Conservation (phyloP, 2,113 vertebrate species). For the Gallinago jamesoni region DNA sequence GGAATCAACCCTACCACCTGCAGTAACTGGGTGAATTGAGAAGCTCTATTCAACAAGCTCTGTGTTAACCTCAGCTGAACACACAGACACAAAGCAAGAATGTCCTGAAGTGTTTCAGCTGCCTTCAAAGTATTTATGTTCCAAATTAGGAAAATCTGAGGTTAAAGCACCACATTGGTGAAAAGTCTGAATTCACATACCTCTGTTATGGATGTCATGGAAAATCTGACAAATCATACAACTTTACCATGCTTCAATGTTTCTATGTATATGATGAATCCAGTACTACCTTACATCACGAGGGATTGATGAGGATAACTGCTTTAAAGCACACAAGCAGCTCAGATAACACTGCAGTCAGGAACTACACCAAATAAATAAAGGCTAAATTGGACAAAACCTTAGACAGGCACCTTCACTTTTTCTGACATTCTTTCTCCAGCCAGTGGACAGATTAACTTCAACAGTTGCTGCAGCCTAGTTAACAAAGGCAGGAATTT, state of each 20-base stretch:
- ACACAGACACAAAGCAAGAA: background rate
- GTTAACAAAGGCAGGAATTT: slow-evolving; percentile 42
- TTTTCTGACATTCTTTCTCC: background rate
- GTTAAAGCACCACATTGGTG: background rate
- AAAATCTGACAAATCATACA: background rate
- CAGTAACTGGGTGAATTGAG: background rate
- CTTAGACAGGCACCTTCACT: background rate
- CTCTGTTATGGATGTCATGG: background rate
- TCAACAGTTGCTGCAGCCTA: slow-evolving; percentile 17
- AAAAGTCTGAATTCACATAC: background rate
- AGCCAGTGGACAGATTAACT: slow-evolving; percentile 1
- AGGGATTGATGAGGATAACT: background rate
- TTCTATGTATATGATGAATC: background rate
- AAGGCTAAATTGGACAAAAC: slow-evolving; percentile 31
- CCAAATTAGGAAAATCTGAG: background rate
- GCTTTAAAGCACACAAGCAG: background rate
- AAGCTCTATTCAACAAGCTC: background rate
- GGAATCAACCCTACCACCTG: background rate
- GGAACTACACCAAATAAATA: slow-evolving; percentile 14
- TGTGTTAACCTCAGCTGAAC: background rate
- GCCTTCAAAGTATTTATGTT: background rate
- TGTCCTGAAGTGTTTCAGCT: background rate
- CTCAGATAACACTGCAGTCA: background rate
- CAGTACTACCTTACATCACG: fast-evolving
- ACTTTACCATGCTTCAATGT: background rate